Percentiles rank a stretch among this genome's conserved stretches.
Evolutionary conservation across 2,888 invertebrate genomes (phyloP).

Genomic region (Aporophyla nigra): DNA sequence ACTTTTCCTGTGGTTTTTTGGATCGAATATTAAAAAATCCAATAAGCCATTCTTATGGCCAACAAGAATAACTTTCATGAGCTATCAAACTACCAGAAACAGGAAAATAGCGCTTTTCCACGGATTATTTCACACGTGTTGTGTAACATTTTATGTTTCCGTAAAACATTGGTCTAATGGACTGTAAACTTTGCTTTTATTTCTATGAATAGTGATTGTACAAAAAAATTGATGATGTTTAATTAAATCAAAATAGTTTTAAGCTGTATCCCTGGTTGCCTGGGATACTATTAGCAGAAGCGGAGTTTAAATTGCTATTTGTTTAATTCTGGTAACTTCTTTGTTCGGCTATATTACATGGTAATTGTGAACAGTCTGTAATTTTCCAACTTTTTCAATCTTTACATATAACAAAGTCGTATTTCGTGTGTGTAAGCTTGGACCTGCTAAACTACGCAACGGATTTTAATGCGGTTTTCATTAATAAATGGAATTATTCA

Average conservation of each 20-base stretch:
- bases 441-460: too few species aligned
- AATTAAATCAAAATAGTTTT: conserved; percentile 52
- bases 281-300: not conserved
- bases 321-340: too few species aligned
- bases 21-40: conserved; percentile 18
- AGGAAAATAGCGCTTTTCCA: conserved; percentile 12
- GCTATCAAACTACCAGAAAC: conserved; percentile 38
- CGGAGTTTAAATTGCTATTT: too few species aligned
- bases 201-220: conserved; percentile 31
- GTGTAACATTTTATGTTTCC: conserved; percentile 56
- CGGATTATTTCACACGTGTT: conserved; percentile 32
- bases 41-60: not conserved
- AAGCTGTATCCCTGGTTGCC: conserved; percentile 3
- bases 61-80: conserved; percentile 43
- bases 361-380: too few species aligned
- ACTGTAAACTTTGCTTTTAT: conserved; percentile 48
- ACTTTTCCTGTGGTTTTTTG: too few species aligned
- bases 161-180: conserved; percentile 35
- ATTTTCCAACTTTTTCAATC: too few species aligned
- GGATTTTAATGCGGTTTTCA: too few species aligned
- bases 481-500: too few species aligned
- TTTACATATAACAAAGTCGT: too few species aligned
- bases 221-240: conserved; percentile 25
- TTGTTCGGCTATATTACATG: too few species aligned
- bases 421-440: too few species aligned